Base-by-base conservation (phyloP, 92 coral and sea anemone genomes). In the Epizoanthus scotinus region DNA sequence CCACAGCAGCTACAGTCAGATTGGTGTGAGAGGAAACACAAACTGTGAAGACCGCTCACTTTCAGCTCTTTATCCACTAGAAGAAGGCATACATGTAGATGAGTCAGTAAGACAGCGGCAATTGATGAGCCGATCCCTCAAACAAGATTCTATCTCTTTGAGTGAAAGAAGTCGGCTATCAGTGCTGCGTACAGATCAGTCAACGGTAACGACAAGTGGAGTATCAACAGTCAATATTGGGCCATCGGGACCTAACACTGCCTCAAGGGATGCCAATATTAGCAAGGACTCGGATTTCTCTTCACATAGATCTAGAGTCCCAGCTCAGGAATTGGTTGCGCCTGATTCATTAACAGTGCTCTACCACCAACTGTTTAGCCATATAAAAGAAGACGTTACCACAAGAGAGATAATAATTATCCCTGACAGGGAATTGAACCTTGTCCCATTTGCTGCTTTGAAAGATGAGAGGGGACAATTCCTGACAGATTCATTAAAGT, bases 391-490 rank as follows among this genome's bases (percentile, higher is more conserved):
- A 5, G 17, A 55, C 15, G 24, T 75, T 21, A 31, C 36, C 10
- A 63, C 79, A 49, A 55, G 28, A 36, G 78, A 78, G 19, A 59
- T 86, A 60, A 55, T 86, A 13, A 86, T 86, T 47, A 82, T 68
- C 67, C 90, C 90, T 64, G 82, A 86, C 36, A 74, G 58, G n/a
- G 67, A 6, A 10, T 67, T 86, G 5, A 44, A 59, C 3, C 63
- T 57, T 14, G 63, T 86, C 18, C 86, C 90, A 3, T 86, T 82
- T 18, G 86, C 86, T 8, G 90, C 90, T 1, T 62, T 86, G 2
- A 26, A 31, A 28, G 63, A 64, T 56, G 77, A 67, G 4, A 67
- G 36, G 20, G 65, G 56, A 12, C 8, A 24, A 65, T n/a, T 19
- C 52, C 42, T 86, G 8, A 50, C 71, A 1, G 90, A 82, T 67